Conservation (phyloP, 2,113 vertebrate species). For the Pipa parva region DNA sequence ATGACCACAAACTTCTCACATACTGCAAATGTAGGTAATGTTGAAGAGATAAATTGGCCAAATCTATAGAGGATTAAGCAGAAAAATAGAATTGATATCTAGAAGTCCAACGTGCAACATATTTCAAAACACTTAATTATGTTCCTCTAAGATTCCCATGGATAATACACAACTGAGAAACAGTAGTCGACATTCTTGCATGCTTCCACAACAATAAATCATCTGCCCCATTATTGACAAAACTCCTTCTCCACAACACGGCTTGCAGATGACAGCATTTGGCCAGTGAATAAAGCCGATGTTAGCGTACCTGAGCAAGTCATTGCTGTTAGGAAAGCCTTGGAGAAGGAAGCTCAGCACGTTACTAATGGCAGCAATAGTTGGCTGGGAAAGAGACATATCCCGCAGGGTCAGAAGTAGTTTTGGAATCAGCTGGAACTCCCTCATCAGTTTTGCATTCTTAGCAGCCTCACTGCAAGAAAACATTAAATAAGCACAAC, state of each 20-base stretch:
- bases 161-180: no score
- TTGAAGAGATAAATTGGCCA: conserved; percentile 95
- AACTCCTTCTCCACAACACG: no score
- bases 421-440: conserved; percentile 91
- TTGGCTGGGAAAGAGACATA: conserved; percentile 86
- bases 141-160: no score
- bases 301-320: conserved; percentile 82
- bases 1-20: conserved; percentile 98
- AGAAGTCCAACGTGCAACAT: no score
- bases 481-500: conserved; percentile 14
- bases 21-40: conserved; percentile 91
- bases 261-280: no score
- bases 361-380: conserved; percentile 85
- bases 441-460: conserved; percentile 89
- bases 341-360: conserved; percentile 93
- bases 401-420: conserved; percentile 89
- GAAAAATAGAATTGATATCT: not conserved
- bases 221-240: no score
- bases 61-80: conserved; percentile 71
- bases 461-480: conserved; percentile 85
- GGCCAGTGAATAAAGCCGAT: not conserved
- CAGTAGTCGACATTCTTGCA: no score
- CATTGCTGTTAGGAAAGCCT: conserved; percentile 87
- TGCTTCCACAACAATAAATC: no score
- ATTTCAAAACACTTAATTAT: no score